Base-by-base conservation (phyloP, 2,888 invertebrate species). In the Parnassius glacialis region DNA sequence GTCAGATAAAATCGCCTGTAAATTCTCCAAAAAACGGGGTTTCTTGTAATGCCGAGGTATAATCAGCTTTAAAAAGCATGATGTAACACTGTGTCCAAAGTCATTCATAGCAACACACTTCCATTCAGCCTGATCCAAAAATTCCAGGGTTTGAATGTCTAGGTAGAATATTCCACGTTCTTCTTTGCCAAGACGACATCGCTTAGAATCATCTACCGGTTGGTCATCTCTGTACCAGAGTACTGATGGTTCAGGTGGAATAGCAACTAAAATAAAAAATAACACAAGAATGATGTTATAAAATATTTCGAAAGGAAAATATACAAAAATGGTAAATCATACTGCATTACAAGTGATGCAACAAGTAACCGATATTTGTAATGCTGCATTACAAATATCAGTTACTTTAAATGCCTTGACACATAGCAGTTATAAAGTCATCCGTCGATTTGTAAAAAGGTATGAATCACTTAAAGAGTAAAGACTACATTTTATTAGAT, bases 171-270 rank as follows among this genome's bases (percentile, higher is more conserved):
- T 89, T 20, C 96, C 96, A 51, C 94, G 90, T 34, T 94, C 94
- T 76, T 96, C 96, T 60, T 93, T 93, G 58, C 90, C 92, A 52
- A 94, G 92, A 67, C 93, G 92, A 76, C 96, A 97, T 55, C 94
- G 94, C 65, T 92, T 90, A 0, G 93, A 84, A 65, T 90, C 93
- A 68, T 95, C 95, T 12, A 97, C 92, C 0, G 95, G 94, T 72
- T 95, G 93, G 78, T 97, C 97, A 78, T 97, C 97, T 71, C 96
- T 93, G 81, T 95, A 97, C 98, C 98, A 98, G 3, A 95, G 92
- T 48, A 98, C 90, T 54, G 93, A 93, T 10, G 98, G 97, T 77
- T 96, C 94, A 20, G 97, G 96, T 20, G 95, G 94, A 65, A 96
- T 94, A 75, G 95, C 95, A 61, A 96, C 96, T 94, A 84, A 61